A percentile compares a stretch with the other conserved stretches of the same genome.
Evolutionary conservation across 1,140 invertebrate genomes (phyloP).

Genomic region (Amyelois transitella): DNA sequence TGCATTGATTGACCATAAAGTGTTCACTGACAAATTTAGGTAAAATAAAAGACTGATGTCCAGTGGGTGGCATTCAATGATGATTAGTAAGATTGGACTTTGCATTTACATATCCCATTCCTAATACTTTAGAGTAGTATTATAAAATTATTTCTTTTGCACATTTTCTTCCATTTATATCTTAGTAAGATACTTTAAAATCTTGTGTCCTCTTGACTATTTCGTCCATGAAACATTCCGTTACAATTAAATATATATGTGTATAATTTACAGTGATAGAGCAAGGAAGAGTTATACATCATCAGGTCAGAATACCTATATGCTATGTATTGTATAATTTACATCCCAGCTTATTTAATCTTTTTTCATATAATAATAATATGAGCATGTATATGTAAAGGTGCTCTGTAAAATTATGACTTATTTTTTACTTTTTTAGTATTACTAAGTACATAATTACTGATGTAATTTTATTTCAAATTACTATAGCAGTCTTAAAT

Average conservation of each 20-base stretch:
- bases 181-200: background rate
- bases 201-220: too few relatives aligned
- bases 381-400: background rate
- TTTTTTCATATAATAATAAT: background rate
- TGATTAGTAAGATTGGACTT: background rate
- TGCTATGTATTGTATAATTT: too few relatives aligned
- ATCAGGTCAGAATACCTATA: too few relatives aligned
- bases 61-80: conserved; percentile 22
- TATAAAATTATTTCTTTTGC: too few relatives aligned
- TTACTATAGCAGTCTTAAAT: background rate
- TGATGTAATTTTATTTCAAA: background rate
- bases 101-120: background rate
- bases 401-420: background rate
- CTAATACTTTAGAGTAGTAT: too few relatives aligned
- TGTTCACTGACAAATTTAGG: conserved; percentile 41
- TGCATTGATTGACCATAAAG: conserved; percentile 8
- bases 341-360: background rate
- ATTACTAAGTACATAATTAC: background rate
- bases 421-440: background rate
- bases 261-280: too few relatives aligned
- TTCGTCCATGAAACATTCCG: background rate
- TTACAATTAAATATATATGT: background rate
- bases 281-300: too few relatives aligned
- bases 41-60: conserved; percentile 54
- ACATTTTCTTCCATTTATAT: background rate